Evolutionary conservation across 2,888 invertebrate species (phyloP), one percentile per base, ranked within the genome.

Genomic region (Acheta domesticus): DNA sequence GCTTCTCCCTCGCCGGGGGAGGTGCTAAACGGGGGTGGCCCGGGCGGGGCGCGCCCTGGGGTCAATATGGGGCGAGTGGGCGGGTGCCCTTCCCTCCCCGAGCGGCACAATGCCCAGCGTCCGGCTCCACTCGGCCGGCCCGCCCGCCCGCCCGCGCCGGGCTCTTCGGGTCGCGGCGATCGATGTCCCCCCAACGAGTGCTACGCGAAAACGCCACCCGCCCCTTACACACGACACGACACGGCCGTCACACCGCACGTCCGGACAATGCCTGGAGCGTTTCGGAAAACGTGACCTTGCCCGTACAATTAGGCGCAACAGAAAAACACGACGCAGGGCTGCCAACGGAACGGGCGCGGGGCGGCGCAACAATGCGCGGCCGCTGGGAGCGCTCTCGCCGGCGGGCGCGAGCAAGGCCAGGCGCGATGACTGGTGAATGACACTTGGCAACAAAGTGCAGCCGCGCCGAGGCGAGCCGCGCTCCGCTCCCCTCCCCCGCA

Each of bases 381-480:
- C 14, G 62, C 14, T 3, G 3, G 62, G 62, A 19, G 62, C 14
- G 62, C 36, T 36, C 36, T 36, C 14, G n/a, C 62, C 62, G n/a
- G n/a, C n/a, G n/a, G n/a, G n/a, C 62, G 16, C 62, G 62, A 62
- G 62, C 16, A 62, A 62, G 62, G 16, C 14, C 14, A 62, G 62
- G 16, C 16, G 62, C n/a, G 62, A 62, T 62, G 14, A 62, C 62
- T 62, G 62, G 62, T 62, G 62, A 62, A 62, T 62, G 62, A 62
- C 62, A 62, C 62, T 62, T 62, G 62, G 62, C 62, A 62, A 62
- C 62, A 62, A 62, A 62, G 62, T 62, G 62, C n/a, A 36, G 62
- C 62, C 62, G 3, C 62, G 16, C 62, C 62, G 16, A 4, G 76
- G 11, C 4, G 48, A n/a, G n/a, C n/a, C n/a, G 48, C 76, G 3